Conservation (phyloP, 1,140 invertebrate species). For the Cephus cinctus region DNA sequence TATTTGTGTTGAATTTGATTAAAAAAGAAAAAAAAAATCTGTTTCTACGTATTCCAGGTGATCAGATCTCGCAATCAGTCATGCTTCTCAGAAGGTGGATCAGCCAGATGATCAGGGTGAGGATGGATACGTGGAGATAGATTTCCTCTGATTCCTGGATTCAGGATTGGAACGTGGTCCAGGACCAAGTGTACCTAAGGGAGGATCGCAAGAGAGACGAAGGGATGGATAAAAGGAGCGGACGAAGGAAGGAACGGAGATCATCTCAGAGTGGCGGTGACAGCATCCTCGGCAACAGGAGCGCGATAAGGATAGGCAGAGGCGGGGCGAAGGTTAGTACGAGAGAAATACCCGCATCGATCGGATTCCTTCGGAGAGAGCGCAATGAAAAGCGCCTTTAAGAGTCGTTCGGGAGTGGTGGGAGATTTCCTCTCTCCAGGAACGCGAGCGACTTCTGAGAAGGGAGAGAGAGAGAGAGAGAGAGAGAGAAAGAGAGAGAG, state of each 20-base stretch:
- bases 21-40: too few relatives aligned
- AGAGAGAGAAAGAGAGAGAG: constrained; percentile 16
- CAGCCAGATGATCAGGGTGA: too few relatives aligned
- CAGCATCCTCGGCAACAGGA: background rate
- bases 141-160: too few relatives aligned
- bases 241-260: constrained; percentile 18
- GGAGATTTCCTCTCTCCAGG: constrained; percentile 10
- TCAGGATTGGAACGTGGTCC: too few relatives aligned
- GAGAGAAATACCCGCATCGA: constrained; percentile 30
- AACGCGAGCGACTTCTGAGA: too few relatives aligned
- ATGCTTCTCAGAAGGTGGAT: too few relatives aligned
- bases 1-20: too few relatives aligned
- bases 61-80: too few relatives aligned
- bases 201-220: constrained; percentile 11
- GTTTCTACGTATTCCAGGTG: too few relatives aligned
- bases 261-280: constrained; percentile 6
- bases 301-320: background rate
- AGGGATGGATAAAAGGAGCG: constrained; percentile 21
- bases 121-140: too few relatives aligned
- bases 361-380: constrained; percentile 27
- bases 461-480: background rate
- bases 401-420: constrained; percentile 25
- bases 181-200: too few relatives aligned
- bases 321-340: constrained; percentile 6
- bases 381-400: constrained; percentile 37